Evolutionary conservation across 2,113 vertebrate species (phyloP), one percentile per base, ranked within the genome.

Genomic region (Menura novaehollandiae): DNA sequence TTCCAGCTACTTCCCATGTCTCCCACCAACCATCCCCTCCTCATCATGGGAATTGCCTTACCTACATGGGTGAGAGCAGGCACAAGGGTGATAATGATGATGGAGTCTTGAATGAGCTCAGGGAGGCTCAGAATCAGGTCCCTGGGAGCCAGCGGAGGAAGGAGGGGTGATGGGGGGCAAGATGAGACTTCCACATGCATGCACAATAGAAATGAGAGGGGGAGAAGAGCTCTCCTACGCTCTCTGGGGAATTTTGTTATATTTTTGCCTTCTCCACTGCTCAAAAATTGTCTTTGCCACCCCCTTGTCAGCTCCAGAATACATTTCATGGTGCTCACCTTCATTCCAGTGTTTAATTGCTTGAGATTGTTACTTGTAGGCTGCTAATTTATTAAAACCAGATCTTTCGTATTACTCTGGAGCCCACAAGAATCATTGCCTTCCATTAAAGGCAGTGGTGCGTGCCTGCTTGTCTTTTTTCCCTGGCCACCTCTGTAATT

Each of bases 351-450:
- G 85, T 94, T 96, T 97, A 97, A 97, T 97, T 96, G 96, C 76
- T 96, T 96, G 93, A 97, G 94, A 94, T 96, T 96, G 87, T 96
- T 95, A 96, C 92, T 94, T 76, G 91, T 95, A 91, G 92, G 82
- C 87, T 96, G 95, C 89, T 97, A 96, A 97, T 97, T 97, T 97
- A 97, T 97, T 97, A 97, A 97, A 97, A 96, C 79, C 89, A 97
- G 85, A 94, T 96, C 94, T 95, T 89, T 88, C 1, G 0, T 96
- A 93, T 97, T 97, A 83, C 93, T 97, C 79, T 33, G 41, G 79
- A 95, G 95, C 91, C 94, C 59, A 53, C 52, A 95, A 97, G 91
- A 97, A 97, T 97, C 97, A 96, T 87, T 96, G 87, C 73, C 67
- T 89, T 97, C 93, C 94, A 97, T 96, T 96, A 97, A 97, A 96